phyloP scores from a whole-genome alignment of 2,888 invertebrate species.

The Drosophila nigricruria region DNA sequence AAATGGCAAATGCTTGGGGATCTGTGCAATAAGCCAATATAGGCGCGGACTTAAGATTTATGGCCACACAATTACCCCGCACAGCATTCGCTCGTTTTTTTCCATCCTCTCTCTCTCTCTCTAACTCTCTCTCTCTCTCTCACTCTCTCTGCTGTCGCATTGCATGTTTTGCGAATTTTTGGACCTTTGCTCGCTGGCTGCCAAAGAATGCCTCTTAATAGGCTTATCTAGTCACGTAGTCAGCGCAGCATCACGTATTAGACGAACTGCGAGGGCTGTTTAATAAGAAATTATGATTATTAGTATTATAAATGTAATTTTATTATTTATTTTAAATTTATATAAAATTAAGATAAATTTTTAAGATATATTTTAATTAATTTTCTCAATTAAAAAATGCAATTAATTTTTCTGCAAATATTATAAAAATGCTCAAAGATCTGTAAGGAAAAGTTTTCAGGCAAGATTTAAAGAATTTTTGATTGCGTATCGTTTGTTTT shows the following conservation, averaged over 20 bases:
- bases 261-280: constrained; percentile 34
- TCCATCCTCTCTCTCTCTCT: neutral
- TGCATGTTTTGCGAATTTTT: constrained; percentile 41
- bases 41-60: constrained; percentile 64
- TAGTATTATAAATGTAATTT: neutral
- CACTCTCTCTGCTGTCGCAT: constrained; percentile 22
- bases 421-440: too few relatives aligned
- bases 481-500: too few relatives aligned
- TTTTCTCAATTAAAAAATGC: too few relatives aligned
- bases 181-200: constrained; percentile 17
- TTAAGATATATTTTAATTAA: too few relatives aligned
- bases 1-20: constrained; percentile 15
- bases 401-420: too few relatives aligned
- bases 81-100: constrained; percentile 7
- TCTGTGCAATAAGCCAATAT: constrained; percentile 47
- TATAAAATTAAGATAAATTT: neutral
- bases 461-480: too few relatives aligned
- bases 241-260: constrained; percentile 25
- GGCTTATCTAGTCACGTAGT: constrained; percentile 73
- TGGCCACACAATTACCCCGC: constrained; percentile 64
- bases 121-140: neutral
- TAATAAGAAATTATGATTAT: neutral
- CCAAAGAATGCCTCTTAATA: constrained; percentile 36
- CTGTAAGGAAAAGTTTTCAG: too few relatives aligned
- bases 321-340: neutral